Percentiles rank a stretch among this genome's conserved stretches.
Conservation (phyloP, 2,113 vertebrate genomes). For the Miniopterus natalensis region DNA sequence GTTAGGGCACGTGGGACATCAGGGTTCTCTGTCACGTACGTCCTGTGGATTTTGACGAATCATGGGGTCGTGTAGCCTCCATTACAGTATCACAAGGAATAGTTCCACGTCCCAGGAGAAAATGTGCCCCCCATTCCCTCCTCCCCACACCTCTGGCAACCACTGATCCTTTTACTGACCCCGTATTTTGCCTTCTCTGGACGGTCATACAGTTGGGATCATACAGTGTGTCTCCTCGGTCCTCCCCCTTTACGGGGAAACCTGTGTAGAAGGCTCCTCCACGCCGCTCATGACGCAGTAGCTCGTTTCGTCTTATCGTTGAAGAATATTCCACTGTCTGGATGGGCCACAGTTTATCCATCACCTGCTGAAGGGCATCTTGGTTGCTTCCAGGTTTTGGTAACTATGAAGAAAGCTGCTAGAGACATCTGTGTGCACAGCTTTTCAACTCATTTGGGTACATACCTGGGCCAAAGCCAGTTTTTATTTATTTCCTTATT, state of each 20-base stretch:
- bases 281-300: neutral
- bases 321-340: neutral
- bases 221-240: neutral
- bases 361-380: neutral
- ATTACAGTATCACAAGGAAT: neutral
- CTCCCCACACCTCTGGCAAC: neutral
- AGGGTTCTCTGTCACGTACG: no score
- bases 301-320: neutral
- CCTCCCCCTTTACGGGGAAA: neutral
- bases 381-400: neutral
- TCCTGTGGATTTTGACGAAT: neutral
- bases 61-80: no score
- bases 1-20: accelerated
- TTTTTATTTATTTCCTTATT: no score
- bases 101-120: neutral
- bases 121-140: no score
- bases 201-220: neutral
- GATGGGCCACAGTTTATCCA: neutral
- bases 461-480: neutral
- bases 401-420: neutral
- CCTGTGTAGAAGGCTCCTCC: neutral
- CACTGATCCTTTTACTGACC: neutral
- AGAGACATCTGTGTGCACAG: neutral
- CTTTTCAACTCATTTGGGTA: neutral
- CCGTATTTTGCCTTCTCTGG: neutral